Evolutionary conservation across 2,113 vertebrate genomes (phyloP).

Genomic region (Carassius auratus): DNA sequence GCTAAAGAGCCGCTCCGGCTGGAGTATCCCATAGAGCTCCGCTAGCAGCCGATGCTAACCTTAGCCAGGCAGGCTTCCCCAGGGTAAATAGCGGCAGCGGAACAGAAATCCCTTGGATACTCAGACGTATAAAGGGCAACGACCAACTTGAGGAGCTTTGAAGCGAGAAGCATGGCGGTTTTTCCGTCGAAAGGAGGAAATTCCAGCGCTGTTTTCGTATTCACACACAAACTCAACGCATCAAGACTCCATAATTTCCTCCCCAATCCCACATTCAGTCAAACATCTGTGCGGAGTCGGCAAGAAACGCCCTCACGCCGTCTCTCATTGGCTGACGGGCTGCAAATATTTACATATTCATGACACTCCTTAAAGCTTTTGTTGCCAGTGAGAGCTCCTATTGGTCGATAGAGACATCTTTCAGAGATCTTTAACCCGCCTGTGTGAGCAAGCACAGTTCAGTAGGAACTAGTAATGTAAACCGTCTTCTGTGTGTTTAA

Average conservation of each 20-base stretch:
- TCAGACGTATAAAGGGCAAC: neutral
- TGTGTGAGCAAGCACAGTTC: neutral
- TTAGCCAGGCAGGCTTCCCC: constrained; percentile 42
- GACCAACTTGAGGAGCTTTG: neutral
- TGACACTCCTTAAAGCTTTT: constrained; percentile 49
- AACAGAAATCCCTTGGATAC: neutral
- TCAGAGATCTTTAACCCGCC: constrained; percentile 46
- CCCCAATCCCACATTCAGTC: constrained; percentile 56
- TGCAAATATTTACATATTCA: constrained; percentile 60
- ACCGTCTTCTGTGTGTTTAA: neutral
- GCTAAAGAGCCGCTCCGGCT: constrained; percentile 38
- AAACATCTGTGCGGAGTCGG: constrained; percentile 46
- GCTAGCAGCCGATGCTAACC: constrained; percentile 37
- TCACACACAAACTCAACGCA: constrained; percentile 59
- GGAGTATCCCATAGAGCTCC: constrained; percentile 27
- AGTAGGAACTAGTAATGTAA: constrained; percentile 12
- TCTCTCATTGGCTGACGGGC: constrained; percentile 62
- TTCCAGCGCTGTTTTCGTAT: constrained; percentile 49
- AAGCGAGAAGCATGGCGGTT: constrained; percentile 24
- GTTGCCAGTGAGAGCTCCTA: constrained; percentile 17
- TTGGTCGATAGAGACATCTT: constrained; percentile 45
- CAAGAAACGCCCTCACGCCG: constrained; percentile 60
- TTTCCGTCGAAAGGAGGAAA: constrained; percentile 16
- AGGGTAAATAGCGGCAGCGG: neutral
- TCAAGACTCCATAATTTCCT: constrained; percentile 63